Evolutionary conservation across 2,113 vertebrate genomes (phyloP).

Genomic region (Cyanistes caeruleus): DNA sequence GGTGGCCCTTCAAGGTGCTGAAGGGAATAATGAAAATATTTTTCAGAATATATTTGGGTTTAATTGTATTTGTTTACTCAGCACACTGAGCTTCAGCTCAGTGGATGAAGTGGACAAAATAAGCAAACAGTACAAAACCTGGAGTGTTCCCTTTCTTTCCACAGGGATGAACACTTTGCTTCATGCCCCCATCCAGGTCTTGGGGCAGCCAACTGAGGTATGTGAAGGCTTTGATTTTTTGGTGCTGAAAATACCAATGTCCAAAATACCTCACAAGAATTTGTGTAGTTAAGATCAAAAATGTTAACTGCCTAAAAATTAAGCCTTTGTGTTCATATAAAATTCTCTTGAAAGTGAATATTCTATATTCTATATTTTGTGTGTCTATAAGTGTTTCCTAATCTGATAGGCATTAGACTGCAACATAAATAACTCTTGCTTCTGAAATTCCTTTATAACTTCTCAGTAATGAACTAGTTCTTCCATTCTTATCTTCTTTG

Average conservation of each 20-base stretch:
- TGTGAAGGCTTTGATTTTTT: not conserved
- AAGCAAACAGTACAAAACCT: not conserved
- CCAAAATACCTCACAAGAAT: not conserved
- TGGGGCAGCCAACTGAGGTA: constrained; percentile 76
- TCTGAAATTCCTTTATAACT: not conserved
- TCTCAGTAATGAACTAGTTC: not conserved
- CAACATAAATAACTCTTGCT: not conserved
- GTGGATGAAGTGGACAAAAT: not conserved
- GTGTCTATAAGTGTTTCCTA: not conserved
- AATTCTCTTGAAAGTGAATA: not conserved
- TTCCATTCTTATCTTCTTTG: not conserved
- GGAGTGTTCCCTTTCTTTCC: not conserved
- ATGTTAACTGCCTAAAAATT: not conserved
- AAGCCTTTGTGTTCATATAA: not conserved
- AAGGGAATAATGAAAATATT: not conserved
- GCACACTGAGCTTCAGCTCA: not conserved
- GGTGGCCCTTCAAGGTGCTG: accelerated
- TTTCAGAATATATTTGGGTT: not conserved
- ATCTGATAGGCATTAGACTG: not conserved
- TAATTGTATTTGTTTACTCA: not conserved
- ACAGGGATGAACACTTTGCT: constrained; percentile 81
- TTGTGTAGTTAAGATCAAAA: not conserved
- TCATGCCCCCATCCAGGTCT: constrained; percentile 78
- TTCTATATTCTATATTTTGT: not conserved
- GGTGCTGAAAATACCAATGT: not conserved